Evolutionary conservation across 2,797 vertebrate genomes (phyloP), one percentile per base, ranked within the genome.

Genomic region (Hyperoplus immaculatus): DNA sequence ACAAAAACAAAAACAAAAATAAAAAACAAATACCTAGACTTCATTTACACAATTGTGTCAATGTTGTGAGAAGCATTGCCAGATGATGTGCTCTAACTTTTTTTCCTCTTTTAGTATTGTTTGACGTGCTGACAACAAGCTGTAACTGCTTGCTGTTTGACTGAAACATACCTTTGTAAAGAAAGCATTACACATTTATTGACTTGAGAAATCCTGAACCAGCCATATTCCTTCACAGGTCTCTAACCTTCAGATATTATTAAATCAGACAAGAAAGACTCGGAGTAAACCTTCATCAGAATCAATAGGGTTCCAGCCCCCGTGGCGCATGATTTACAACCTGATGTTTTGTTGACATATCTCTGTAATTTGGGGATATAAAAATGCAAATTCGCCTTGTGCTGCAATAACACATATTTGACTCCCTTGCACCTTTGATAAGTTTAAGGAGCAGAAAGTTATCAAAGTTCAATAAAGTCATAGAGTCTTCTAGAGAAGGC

Each of bases 381-480:
- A 84, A 85, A 69, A 77, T 67, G 45, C 38, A 75, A 57, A 78
- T 83, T 75, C 72, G 53, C 50, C 66, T 67, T 1, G 6, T 54
- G 61, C 42, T 67, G 69, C 64, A 66, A 63, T 67, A 75, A 82
- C 55, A 72, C 11, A 72, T 57, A 68, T 60, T 69, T 58, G 18
- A 72, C 59, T 74, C 8, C 74, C 42, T 69, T 14, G 75, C 82
- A 45, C 53, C 9, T 53, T 45, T 4, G 38, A 38, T 63, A 64
- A 71, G 60, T 72, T 56, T 56, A 51, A 65, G 64, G 18, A 62
- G 55, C 58, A 73, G 36, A 78, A 78, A 85, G 81, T 87, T 86
- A 76, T 86, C 66, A 69, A 88, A 89, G 88, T 85, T 69, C 75
- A 81, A 89, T 72, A 74, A 80, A 89, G 80, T 79, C 81, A 70